Percentiles rank a stretch among this genome's conserved stretches.
These are phyloP conservation scores for Andrena cerasifolii DNA, from an alignment of 1,140 invertebrate genomes.

Conservation along the genomic window DNA sequence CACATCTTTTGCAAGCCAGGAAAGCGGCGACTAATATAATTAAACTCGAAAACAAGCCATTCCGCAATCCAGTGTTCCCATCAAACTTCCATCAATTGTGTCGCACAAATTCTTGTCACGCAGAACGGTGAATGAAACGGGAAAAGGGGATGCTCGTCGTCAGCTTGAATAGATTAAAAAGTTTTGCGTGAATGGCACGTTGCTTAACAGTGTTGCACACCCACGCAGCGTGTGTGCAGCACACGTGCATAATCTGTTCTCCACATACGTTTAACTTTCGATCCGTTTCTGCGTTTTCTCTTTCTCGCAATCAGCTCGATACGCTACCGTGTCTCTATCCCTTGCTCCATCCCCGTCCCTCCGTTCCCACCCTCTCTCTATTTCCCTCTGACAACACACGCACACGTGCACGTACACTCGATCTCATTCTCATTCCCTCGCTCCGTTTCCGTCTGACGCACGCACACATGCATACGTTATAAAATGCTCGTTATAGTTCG, in stretches of 20 bases:
- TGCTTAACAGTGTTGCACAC: conserved; percentile 21
- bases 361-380: background rate
- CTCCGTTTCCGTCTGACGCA: conserved; percentile 28
- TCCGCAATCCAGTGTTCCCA: background rate
- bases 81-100: background rate
- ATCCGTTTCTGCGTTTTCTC: background rate
- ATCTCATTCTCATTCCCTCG: conserved; percentile 30
- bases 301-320: conserved; percentile 32
- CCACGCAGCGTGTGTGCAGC: background rate
- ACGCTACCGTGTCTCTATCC: conserved; percentile 17
- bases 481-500: conserved; percentile 78
- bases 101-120: background rate
- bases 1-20: too few relatives aligned
- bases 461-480: conserved; percentile 71
- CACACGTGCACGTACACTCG: conserved; percentile 17
- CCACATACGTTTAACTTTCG: background rate
- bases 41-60: too few relatives aligned
- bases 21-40: too few relatives aligned
- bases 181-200: conserved; percentile 32
- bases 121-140: background rate
- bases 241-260: background rate
- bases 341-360: background rate
- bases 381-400: background rate
- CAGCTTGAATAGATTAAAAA: conserved; percentile 29
- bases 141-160: background rate